phyloP scores from a whole-genome alignment of 2,888 invertebrate genomes.

The Zhuqinia jingwanae region DNA sequence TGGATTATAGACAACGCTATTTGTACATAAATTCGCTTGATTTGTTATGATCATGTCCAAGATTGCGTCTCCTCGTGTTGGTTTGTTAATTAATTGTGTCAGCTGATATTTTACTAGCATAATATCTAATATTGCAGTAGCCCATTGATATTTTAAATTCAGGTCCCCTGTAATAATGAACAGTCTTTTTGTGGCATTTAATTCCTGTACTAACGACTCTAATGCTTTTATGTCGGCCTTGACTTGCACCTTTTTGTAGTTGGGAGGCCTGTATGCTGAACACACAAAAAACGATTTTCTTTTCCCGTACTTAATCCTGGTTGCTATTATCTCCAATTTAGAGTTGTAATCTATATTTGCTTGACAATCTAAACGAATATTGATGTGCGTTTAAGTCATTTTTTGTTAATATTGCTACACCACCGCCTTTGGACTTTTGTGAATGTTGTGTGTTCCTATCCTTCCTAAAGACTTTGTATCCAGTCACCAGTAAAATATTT shows the following conservation, averaged over 20 bases:
- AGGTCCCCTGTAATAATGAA: constrained; percentile 19
- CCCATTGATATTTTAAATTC: neutral
- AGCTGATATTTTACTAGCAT: neutral
- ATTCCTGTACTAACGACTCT: neutral
- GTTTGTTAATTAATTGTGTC: constrained; percentile 2
- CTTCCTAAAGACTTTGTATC: neutral
- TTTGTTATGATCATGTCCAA: constrained; percentile 31
- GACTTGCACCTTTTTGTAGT: neutral
- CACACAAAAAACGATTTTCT: neutral
- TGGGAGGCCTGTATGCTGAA: neutral
- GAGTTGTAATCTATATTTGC: neutral
- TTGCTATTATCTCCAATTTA: neutral
- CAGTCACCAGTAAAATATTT: neutral
- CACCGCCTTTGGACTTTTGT: constrained; percentile 4
- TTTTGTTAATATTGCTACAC: constrained; percentile 10
- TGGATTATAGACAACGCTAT: neutral
- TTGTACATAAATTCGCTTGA: too few relatives aligned
- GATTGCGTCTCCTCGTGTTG: neutral
- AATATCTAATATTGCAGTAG: neutral
- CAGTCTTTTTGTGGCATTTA: neutral
- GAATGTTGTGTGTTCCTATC: neutral
- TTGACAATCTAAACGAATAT: neutral
- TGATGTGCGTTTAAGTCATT: neutral
- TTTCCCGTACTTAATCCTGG: neutral
- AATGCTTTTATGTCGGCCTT: neutral